phyloP scores from a whole-genome alignment of 2,797 vertebrate genomes.

The Columba guinea region DNA sequence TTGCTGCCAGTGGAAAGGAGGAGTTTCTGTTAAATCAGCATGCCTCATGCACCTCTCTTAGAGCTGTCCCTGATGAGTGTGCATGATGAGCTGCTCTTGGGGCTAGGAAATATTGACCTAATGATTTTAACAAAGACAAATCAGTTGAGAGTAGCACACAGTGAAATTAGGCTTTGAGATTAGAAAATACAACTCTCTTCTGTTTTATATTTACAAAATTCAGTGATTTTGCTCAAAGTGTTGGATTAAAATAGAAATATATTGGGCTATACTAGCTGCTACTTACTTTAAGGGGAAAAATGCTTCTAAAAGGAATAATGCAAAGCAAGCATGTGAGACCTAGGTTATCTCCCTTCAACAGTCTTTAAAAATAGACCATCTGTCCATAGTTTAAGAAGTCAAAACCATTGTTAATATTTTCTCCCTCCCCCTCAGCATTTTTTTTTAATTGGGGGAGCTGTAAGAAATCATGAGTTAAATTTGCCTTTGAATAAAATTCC shows the following conservation, averaged over 20 bases:
- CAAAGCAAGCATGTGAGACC: not conserved
- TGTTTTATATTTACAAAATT: not conserved
- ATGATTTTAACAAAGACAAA: not conserved
- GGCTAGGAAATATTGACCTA: not conserved
- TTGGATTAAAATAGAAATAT: not conserved
- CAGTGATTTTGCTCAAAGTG: not conserved
- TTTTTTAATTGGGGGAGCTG: not conserved
- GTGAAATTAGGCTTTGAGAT: not conserved
- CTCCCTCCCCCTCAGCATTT: not conserved
- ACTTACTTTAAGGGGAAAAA: not conserved
- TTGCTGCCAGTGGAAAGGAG: not conserved
- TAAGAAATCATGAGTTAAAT: slow-evolving; percentile 22
- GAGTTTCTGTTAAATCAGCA: not conserved
- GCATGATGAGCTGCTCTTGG: not conserved
- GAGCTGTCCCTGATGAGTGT: not conserved
- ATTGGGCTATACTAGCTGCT: not conserved
- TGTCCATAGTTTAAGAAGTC: not conserved
- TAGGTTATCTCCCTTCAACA: not conserved
- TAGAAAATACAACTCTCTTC: not conserved
- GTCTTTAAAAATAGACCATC: not conserved
- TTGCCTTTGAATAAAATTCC: slow-evolving; percentile 40
- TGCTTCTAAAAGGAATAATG: not conserved
- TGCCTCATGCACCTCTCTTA: not conserved
- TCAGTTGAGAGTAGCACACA: not conserved
- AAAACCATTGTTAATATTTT: not conserved